phyloP scores from a whole-genome alignment of 2,797 vertebrate genomes.

The Brachyrhaphis roseni region DNA sequence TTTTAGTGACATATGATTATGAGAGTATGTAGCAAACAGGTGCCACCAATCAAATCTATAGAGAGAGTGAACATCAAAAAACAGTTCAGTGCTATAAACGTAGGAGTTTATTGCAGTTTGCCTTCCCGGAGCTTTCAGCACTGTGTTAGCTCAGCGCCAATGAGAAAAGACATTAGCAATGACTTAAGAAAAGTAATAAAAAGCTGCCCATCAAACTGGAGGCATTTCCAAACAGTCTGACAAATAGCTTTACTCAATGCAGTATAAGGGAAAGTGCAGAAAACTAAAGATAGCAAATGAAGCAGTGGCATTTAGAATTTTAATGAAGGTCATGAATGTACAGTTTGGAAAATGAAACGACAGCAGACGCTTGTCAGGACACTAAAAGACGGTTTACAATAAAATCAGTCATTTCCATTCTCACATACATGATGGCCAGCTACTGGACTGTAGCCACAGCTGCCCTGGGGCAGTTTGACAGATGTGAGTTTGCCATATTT shows the following conservation, averaged over 20 bases:
- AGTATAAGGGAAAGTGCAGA: neutral
- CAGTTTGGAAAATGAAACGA: neutral
- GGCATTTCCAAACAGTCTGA: neutral
- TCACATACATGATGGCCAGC: too few relatives aligned
- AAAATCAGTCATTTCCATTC: too few relatives aligned
- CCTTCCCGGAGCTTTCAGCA: neutral
- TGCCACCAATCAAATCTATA: neutral
- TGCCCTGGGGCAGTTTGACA: too few relatives aligned
- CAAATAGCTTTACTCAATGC: neutral
- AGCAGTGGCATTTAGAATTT: neutral
- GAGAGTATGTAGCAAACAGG: neutral
- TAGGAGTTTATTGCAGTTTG: neutral
- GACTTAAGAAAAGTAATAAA: neutral
- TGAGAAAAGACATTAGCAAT: neutral
- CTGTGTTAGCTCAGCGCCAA: neutral
- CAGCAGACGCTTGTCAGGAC: too few relatives aligned
- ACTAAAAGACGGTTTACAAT: too few relatives aligned
- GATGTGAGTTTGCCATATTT: too few relatives aligned
- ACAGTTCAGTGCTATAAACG: neutral
- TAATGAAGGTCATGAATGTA: neutral
- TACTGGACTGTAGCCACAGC: too few relatives aligned
- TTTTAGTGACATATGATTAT: neutral
- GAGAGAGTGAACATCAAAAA: neutral
- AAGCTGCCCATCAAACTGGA: conserved; percentile 3
- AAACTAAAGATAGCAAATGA: neutral